Conservation (phyloP, 2,113 vertebrate genomes). For the Eudorcas thomsonii region DNA sequence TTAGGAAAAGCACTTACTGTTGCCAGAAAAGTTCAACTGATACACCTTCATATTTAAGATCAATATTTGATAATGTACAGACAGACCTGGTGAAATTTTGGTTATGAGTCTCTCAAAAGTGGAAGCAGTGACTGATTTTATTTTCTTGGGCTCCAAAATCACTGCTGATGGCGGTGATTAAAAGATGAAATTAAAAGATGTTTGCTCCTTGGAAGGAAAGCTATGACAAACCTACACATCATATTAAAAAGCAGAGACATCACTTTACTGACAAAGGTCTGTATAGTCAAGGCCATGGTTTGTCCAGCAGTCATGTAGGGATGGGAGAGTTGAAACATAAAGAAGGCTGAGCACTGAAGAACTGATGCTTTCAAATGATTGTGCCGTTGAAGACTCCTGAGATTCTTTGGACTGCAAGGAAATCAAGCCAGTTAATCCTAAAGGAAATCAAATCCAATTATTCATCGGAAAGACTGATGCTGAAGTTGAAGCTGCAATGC, state of each 20-base stretch:
- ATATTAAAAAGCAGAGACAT: not conserved
- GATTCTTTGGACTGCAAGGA: not conserved
- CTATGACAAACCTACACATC: not conserved
- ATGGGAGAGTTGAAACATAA: not conserved
- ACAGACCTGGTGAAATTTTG: not conserved
- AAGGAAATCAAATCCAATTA: not conserved
- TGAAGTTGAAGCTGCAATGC: not conserved
- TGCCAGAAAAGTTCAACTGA: not conserved
- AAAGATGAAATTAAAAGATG: not conserved
- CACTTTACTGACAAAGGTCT: not conserved
- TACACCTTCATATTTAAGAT: not conserved
- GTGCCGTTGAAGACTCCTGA: not conserved
- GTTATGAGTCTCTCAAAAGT: not conserved
- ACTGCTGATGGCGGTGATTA: not conserved
- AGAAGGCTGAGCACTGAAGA: not conserved
- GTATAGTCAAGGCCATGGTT: not conserved
- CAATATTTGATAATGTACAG: not conserved
- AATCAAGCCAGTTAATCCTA: not conserved
- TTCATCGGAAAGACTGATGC: not conserved
- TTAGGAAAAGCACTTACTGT: not conserved
- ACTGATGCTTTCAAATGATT: not conserved
- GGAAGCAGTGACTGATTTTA: not conserved
- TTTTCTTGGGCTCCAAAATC: not conserved
- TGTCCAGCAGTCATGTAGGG: not conserved
- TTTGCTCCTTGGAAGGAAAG: not conserved